Evolutionary conservation across 37 sponge, comb jelly and placozoan genomes (phyloP).

Genomic region (Hexactinellida sp.): DNA sequence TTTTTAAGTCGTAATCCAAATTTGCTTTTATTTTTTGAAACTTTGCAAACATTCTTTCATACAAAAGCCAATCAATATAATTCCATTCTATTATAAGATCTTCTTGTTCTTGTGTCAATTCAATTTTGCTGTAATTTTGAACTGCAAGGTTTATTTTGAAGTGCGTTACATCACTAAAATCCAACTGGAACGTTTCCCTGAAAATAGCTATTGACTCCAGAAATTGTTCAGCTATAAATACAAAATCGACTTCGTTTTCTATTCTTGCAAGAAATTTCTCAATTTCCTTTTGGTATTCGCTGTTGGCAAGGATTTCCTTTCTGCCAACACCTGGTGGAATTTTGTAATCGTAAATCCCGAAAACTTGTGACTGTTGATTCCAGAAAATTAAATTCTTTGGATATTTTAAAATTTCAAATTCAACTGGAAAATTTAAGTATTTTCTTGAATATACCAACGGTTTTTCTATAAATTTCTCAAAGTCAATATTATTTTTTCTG

Average conservation of each 20-base stretch:
- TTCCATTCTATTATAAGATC: not conserved
- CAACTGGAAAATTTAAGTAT: not conserved
- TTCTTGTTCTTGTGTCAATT: not conserved
- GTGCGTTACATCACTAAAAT: not conserved
- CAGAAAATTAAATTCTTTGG: not conserved
- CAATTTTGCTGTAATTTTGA: not conserved
- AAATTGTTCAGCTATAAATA: not conserved
- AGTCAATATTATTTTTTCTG: not conserved
- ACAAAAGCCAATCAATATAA: constrained; percentile 12
- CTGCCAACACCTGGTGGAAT: not conserved
- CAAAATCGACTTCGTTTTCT: not conserved
- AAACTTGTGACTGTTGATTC: constrained; percentile 5
- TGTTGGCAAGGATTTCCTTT: not conserved
- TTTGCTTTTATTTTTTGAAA: not conserved
- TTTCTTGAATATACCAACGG: not conserved
- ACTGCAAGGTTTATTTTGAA: not conserved
- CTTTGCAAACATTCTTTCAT: not conserved
- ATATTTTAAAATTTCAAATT: not conserved
- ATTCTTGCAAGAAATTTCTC: not conserved
- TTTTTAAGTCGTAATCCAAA: not conserved
- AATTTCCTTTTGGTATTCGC: not conserved
- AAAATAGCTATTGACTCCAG: not conserved
- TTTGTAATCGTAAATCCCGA: not conserved
- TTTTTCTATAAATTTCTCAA: not conserved
- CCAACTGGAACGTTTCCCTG: not conserved